These are phyloP conservation scores for human (Homo sapiens) DNA, from an alignment of 2,113 vertebrate species.

Conservation along the genomic window GRCh38 chr6:62480501-62481000, in stretches of 20 bases:
- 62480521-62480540: background rate
- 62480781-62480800: background rate
- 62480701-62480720: background rate
- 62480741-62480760: background rate
- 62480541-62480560: background rate
- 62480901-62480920: background rate
- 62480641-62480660: background rate
- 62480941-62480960: background rate
- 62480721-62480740: background rate
- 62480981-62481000: background rate
- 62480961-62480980: background rate
- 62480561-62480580: background rate
- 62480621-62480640: background rate
- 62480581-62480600: background rate
- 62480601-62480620: background rate
- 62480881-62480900: background rate
- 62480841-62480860: constrained; percentile 13
- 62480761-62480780: background rate
- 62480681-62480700: background rate
- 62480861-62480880: background rate
- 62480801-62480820: background rate
- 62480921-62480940: background rate
- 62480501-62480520: background rate
- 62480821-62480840: background rate
- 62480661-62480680: background rate